phyloP scores from a whole-genome alignment of 2,113 vertebrate species.

The Tyrannus savana region DNA sequence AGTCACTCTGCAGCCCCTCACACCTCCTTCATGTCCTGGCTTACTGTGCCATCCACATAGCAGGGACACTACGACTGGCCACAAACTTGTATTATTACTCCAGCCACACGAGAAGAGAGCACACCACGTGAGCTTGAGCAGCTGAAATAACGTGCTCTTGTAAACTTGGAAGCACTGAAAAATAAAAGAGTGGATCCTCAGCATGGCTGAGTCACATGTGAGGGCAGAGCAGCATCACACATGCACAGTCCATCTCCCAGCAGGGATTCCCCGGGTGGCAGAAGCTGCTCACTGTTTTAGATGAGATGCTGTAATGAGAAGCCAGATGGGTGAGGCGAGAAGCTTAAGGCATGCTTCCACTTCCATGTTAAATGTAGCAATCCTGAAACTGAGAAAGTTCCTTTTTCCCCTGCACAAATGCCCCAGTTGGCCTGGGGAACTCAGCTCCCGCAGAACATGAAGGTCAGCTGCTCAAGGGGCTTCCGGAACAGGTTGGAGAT shows the following conservation, averaged over 20 bases:
- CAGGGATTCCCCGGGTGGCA: background rate
- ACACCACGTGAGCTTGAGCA: background rate
- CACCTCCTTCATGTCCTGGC: background rate
- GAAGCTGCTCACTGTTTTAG: background rate
- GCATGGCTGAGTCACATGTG: background rate
- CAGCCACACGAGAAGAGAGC: background rate
- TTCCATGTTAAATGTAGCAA: background rate
- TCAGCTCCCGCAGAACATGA: accelerated
- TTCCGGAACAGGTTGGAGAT: background rate
- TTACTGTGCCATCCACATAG: background rate
- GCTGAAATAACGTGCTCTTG: background rate
- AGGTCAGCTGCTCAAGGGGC: background rate
- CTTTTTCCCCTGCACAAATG: background rate
- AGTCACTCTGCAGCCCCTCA: background rate
- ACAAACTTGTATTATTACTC: background rate
- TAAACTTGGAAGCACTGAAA: background rate
- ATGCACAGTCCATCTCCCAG: background rate
- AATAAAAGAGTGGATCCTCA: background rate
- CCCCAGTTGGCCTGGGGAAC: background rate
- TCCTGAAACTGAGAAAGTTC: background rate
- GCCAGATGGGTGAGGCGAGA: background rate
- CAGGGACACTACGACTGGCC: background rate
- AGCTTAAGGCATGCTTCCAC: background rate
- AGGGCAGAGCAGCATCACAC: background rate
- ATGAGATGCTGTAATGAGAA: background rate